Conservation (phyloP, 1,140 invertebrate genomes). For the Heliothis subflexa region DNA sequence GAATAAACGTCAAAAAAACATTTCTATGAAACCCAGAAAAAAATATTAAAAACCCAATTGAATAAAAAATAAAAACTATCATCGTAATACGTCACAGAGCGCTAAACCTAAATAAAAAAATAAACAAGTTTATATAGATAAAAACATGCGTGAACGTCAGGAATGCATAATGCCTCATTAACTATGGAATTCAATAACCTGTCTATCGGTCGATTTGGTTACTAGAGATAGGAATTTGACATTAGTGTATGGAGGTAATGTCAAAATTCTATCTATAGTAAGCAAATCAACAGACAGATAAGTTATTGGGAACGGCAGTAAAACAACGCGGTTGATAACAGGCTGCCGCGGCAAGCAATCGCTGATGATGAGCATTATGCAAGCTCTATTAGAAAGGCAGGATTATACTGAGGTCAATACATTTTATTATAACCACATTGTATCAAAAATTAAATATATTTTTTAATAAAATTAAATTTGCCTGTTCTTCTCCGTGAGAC, state of each 20-base stretch:
- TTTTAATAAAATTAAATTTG: background rate
- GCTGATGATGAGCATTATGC: constrained; percentile 56
- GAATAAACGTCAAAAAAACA: no score
- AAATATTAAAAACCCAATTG: background rate
- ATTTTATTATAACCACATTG: constrained; percentile 29
- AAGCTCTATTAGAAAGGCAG: constrained; percentile 67
- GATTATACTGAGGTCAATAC: constrained; percentile 55
- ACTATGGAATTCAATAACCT: no score
- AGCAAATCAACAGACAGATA: no score
- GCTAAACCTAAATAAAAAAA: background rate
- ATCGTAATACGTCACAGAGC: background rate
- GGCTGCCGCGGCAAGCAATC: constrained; percentile 20
- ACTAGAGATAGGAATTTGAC: no score
- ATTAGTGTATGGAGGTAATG: no score
- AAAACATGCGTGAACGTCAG: background rate
- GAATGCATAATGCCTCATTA: constrained; percentile 46
- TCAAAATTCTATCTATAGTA: no score
- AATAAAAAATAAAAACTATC: background rate
- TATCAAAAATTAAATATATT: background rate
- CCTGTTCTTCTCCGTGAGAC: no score
- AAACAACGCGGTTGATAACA: constrained; percentile 43
- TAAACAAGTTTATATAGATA: constrained; percentile 22
- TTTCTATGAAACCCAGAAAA: no score
- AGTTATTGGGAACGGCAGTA: no score
- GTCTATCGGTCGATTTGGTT: no score